Conservation (phyloP, 2,888 invertebrate species). For the Nephrotoma flavescens region DNA sequence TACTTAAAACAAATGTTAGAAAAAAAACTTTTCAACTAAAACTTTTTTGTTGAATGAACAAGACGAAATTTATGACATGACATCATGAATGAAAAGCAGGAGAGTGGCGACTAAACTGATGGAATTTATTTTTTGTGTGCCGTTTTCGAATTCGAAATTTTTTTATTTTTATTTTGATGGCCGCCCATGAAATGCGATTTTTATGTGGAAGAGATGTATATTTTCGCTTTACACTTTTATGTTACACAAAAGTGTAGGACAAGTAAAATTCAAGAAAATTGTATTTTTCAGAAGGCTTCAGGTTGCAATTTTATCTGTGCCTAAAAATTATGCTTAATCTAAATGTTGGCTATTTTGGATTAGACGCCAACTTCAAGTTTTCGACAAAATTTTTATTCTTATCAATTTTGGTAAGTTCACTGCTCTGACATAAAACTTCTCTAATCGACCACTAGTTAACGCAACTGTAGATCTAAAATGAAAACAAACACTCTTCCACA, state of each 20-base stretch:
- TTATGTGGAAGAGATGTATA: not conserved
- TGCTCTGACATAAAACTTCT: not conserved
- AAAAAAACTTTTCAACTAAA: not conserved
- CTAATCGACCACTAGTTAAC: not conserved
- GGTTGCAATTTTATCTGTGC: no score
- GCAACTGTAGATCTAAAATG: not conserved
- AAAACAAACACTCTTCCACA: not conserved
- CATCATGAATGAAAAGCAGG: not conserved
- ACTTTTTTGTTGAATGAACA: not conserved
- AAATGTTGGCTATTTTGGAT: no score
- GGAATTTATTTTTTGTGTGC: not conserved
- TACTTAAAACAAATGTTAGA: not conserved
- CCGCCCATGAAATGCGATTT: not conserved
- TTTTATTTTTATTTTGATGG: not conserved
- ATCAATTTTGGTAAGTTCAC: not conserved
- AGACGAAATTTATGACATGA: slow-evolving; percentile 1
- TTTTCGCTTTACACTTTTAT: no score
- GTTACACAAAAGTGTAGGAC: no score
- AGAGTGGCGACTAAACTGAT: not conserved
- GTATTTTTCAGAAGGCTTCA: no score
- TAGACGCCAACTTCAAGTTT: no score
- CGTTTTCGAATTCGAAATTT: not conserved
- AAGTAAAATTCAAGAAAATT: no score
- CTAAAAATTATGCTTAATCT: no score
- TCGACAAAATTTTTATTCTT: no score